Evolutionary conservation across 2,113 vertebrate species (phyloP).

Genomic region (Paralichthys olivaceus): DNA sequence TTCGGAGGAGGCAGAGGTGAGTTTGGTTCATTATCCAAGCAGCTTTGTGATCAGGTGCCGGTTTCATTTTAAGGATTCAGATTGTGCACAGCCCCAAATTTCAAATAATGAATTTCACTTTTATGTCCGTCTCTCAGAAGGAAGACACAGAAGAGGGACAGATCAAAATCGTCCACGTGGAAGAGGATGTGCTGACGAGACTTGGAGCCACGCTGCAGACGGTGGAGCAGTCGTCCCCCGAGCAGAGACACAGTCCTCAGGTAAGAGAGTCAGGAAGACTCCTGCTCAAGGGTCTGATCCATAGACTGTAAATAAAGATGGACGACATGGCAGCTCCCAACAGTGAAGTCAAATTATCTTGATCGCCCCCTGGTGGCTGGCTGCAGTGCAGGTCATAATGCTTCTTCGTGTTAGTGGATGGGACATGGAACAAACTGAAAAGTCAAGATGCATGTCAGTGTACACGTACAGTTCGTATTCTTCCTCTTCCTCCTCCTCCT

Average conservation of each 20-base stretch:
- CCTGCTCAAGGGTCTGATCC: too few species aligned
- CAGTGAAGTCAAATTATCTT: neutral
- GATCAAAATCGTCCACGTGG: conserved; percentile 66
- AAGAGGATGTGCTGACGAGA: conserved; percentile 60
- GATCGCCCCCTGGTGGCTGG: too few species aligned
- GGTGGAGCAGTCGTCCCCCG: conserved; percentile 54
- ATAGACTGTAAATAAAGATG: neutral
- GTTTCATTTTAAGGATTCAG: too few species aligned
- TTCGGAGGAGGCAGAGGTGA: conserved; percentile 36
- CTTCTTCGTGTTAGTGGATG: too few species aligned
- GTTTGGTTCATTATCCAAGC: neutral
- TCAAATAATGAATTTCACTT: too few species aligned
- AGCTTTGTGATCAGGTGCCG: neutral
- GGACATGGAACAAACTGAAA: too few species aligned
- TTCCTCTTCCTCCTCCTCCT: too few species aligned
- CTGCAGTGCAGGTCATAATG: too few species aligned
- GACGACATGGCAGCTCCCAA: neutral
- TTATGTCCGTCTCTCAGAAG: conserved; percentile 21
- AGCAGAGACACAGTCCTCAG: conserved; percentile 61
- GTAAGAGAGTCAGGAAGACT: conserved; percentile 32
- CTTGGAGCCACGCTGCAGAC: conserved; percentile 71
- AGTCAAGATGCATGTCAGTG: too few species aligned
- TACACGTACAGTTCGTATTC: too few species aligned
- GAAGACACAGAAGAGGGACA: conserved; percentile 55
- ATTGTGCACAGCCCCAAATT: too few species aligned